Evolutionary conservation across 2,113 vertebrate genomes (phyloP).

Genomic region (Seriola aureovittata): DNA sequence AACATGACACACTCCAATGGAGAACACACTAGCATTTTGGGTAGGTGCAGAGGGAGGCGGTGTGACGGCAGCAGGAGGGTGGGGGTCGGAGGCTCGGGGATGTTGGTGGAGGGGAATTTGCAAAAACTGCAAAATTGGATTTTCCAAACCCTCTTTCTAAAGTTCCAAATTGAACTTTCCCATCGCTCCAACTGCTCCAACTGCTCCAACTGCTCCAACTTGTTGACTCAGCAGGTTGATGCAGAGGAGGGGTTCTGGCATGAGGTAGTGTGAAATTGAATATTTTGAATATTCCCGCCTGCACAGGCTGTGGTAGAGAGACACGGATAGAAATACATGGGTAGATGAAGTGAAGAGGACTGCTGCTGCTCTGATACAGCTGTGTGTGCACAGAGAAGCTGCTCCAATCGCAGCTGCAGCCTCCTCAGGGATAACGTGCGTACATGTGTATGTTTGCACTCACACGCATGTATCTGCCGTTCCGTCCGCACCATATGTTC

Average conservation of each 20-base stretch:
- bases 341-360: not conserved
- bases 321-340: not conserved
- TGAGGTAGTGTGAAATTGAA: constrained; percentile 13
- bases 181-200: constrained; percentile 28
- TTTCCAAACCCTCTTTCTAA: constrained; percentile 55
- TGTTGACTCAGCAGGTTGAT: constrained; percentile 44
- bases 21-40: constrained; percentile 53
- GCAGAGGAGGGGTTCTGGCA: constrained; percentile 14
- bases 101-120: constrained; percentile 53
- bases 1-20: constrained; percentile 32
- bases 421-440: not conserved
- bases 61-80: not conserved
- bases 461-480: not conserved
- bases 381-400: constrained; percentile 4
- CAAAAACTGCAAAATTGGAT: constrained; percentile 75
- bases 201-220: constrained; percentile 25
- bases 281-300: constrained; percentile 23
- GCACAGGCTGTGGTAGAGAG: not conserved
- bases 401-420: not conserved
- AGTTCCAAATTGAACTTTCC: constrained; percentile 61
- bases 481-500: not conserved
- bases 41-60: constrained; percentile 5
- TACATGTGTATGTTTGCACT: not conserved
- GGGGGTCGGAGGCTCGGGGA: not conserved
- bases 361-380: not conserved